phyloP scores from a whole-genome alignment of 2,113 vertebrate species.

The Hyperoodon ampullatus region DNA sequence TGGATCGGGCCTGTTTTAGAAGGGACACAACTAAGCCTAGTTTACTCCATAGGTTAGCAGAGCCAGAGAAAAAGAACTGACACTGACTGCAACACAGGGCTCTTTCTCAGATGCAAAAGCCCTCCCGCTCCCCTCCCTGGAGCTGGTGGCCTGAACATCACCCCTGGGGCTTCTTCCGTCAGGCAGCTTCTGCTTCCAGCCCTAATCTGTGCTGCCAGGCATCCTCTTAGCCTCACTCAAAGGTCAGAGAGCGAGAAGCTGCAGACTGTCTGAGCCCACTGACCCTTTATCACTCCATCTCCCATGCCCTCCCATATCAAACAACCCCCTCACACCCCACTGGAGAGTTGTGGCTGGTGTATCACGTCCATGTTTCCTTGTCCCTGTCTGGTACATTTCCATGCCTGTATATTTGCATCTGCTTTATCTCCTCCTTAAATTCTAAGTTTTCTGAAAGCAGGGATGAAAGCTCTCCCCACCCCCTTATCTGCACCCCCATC shows the following conservation, averaged over 20 bases:
- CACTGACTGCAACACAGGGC: no score
- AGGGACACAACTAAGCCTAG: not conserved
- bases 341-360: fast-evolving
- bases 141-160: not conserved
- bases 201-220: not conserved
- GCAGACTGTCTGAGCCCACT: not conserved
- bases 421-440: not conserved
- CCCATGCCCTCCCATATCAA: not conserved
- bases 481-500: not conserved
- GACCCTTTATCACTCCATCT: not conserved
- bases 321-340: not conserved
- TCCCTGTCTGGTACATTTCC: not conserved
- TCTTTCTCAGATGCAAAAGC: not conserved
- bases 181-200: not conserved
- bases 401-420: not conserved
- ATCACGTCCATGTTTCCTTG: not conserved
- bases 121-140: not conserved
- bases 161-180: not conserved
- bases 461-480: not conserved
- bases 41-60: not conserved
- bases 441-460: not conserved
- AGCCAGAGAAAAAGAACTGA: not conserved
- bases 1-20: not conserved
- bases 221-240: not conserved
- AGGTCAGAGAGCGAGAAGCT: constrained; percentile 33